These are phyloP conservation scores for Rhamphomyia laevipes DNA, from an alignment of 2,888 invertebrate species.

Conservation along the genomic window DNA sequence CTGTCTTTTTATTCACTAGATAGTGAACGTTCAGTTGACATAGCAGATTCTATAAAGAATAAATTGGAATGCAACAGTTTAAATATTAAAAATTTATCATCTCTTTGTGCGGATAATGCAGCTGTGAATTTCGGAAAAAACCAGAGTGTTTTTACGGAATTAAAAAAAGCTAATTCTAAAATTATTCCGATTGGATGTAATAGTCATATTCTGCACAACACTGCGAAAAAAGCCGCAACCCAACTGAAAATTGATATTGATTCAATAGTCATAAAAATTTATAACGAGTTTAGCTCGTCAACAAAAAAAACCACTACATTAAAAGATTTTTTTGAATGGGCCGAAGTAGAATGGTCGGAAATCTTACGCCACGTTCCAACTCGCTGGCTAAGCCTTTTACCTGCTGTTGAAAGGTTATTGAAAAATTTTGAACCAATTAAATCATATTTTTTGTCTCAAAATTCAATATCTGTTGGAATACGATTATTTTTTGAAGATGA, in stretches of 20 bases:
- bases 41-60: too few relatives aligned
- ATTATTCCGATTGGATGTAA: slow-evolving; percentile 2
- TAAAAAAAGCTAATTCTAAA: slow-evolving; percentile 4
- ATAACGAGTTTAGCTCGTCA: too few relatives aligned
- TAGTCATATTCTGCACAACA: background rate
- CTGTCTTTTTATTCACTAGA: too few relatives aligned
- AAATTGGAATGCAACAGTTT: too few relatives aligned
- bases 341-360: slow-evolving; percentile 1
- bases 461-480: background rate
- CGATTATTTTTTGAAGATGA: slow-evolving; percentile 4
- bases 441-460: slow-evolving; percentile 2
- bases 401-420: slow-evolving; percentile 3
- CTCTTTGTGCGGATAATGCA: too few relatives aligned
- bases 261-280: slow-evolving; percentile 2
- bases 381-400: slow-evolving; percentile 1
- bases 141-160: slow-evolving; percentile 1
- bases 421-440: slow-evolving; percentile 4
- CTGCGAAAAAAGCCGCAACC: background rate
- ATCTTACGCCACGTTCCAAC: slow-evolving; percentile 4
- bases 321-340: slow-evolving; percentile 4
- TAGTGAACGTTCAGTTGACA: too few relatives aligned
- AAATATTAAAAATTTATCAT: too few relatives aligned
- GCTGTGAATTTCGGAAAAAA: too few relatives aligned
- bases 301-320: slow-evolving; percentile 1
- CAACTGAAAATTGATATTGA: slow-evolving; percentile 2